phyloP scores from a whole-genome alignment of 2,888 invertebrate genomes.

The Aricia artaxerxes region DNA sequence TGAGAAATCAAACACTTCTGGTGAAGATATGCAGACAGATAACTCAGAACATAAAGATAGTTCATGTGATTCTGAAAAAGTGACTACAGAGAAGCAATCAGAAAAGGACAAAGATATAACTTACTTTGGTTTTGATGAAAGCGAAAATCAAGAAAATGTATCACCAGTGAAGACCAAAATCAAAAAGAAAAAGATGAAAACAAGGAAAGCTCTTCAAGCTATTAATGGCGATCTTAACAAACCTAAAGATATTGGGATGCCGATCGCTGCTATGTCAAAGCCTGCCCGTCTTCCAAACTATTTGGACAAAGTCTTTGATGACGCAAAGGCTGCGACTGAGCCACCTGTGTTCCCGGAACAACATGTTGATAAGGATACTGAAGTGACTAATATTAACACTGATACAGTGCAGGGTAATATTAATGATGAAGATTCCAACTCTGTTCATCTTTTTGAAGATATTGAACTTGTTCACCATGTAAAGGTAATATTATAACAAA shows the following conservation, averaged over 20 bases:
- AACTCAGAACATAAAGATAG: slow-evolving; percentile 40
- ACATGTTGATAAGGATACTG: slow-evolving; percentile 41
- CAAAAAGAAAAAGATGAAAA: slow-evolving; percentile 49
- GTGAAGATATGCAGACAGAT: slow-evolving; percentile 22
- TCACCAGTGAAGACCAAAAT: slow-evolving; percentile 57
- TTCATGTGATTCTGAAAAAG: slow-evolving; percentile 34
- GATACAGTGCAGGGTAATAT: slow-evolving; percentile 40
- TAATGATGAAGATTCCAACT: slow-evolving; percentile 56
- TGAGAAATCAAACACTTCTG: slow-evolving; percentile 20
- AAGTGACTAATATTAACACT: slow-evolving; percentile 48
- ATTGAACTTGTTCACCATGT: slow-evolving; percentile 67
- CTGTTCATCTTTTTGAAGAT: slow-evolving; percentile 74
- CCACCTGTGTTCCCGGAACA: slow-evolving; percentile 55
- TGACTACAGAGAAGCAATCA: slow-evolving; percentile 44
- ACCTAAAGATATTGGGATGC: slow-evolving; percentile 55
- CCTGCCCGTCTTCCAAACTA: slow-evolving; percentile 51
- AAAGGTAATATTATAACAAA: slow-evolving; percentile 53
- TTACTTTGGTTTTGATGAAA: slow-evolving; percentile 75
- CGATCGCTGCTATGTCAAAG: slow-evolving; percentile 55
- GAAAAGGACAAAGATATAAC: slow-evolving; percentile 52
- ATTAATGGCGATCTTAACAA: slow-evolving; percentile 53
- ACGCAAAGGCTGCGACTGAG: slow-evolving; percentile 57
- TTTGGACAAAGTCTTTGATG: slow-evolving; percentile 57
- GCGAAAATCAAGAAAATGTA: slow-evolving; percentile 66
- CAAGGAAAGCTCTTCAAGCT: slow-evolving; percentile 59